phyloP scores from a whole-genome alignment of 2,113 vertebrate genomes.

The Tragulus kanchil region DNA sequence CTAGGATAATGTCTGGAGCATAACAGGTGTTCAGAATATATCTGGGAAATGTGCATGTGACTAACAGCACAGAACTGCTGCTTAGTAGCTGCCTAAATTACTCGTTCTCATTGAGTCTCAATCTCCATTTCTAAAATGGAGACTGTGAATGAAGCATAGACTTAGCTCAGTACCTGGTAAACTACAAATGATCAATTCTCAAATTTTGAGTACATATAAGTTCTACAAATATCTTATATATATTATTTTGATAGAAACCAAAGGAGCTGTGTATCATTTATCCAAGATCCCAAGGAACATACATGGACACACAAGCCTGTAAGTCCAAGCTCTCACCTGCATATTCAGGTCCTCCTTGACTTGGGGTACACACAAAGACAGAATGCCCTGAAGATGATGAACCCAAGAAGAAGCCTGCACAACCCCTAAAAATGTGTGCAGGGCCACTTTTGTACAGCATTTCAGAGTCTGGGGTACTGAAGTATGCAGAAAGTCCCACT shows the following conservation, averaged over 20 bases:
- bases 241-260: slow-evolving; percentile 49
- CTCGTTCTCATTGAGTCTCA: background rate
- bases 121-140: background rate
- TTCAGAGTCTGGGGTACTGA: background rate
- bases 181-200: background rate
- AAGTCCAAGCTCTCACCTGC: background rate
- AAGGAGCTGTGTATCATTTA: background rate
- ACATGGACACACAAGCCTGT: background rate
- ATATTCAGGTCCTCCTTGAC: background rate
- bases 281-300: background rate
- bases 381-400: background rate
- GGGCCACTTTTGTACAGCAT: background rate
- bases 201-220: background rate
- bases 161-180: background rate
- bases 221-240: background rate
- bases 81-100: background rate
- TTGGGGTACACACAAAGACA: background rate
- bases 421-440: background rate
- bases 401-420: background rate
- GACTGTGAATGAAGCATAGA: background rate
- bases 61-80: background rate
- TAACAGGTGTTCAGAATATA: background rate
- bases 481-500: background rate
- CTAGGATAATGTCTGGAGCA: background rate
- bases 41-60: background rate